These are phyloP conservation scores for Pygoscelis antarcticus DNA, from an alignment of 2,113 vertebrate genomes.

Conservation along the genomic window DNA sequence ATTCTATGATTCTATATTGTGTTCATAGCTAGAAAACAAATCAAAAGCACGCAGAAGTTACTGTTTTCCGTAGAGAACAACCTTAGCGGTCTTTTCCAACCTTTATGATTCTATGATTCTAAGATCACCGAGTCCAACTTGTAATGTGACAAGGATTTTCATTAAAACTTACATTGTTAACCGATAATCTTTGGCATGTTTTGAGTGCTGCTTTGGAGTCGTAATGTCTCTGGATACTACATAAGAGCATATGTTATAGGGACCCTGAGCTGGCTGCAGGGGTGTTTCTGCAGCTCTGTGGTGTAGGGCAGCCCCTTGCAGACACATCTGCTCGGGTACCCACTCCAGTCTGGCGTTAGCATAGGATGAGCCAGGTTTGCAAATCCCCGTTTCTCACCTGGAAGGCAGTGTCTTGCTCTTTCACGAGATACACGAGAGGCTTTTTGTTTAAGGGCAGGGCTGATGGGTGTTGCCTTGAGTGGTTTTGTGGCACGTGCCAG, in stretches of 20 bases:
- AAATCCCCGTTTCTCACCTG: not conserved
- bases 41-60: not conserved
- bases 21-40: not conserved
- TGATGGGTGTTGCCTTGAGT: not conserved
- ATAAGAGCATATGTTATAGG: rapidly evolving
- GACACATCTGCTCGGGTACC: rapidly evolving
- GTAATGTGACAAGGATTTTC: not conserved
- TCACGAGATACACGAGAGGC: rapidly evolving
- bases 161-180: rapidly evolving
- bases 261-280: not conserved
- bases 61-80: not conserved
- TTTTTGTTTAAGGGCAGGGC: not conserved
- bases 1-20: too few relatives aligned
- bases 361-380: rapidly evolving
- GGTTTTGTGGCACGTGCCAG: not conserved
- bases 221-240: rapidly evolving
- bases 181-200: not conserved
- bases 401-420: too few relatives aligned
- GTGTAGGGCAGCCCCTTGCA: not conserved
- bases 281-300: not conserved
- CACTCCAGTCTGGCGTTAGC: rapidly evolving
- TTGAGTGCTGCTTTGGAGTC: not conserved
- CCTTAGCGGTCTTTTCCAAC: too few relatives aligned
- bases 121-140: too few relatives aligned
- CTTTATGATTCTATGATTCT: too few relatives aligned